Percentiles rank a stretch among this genome's conserved stretches.
These are phyloP conservation scores for Chrysolina haemoptera DNA, from an alignment of 2,888 invertebrate genomes.

Conservation along the genomic window DNA sequence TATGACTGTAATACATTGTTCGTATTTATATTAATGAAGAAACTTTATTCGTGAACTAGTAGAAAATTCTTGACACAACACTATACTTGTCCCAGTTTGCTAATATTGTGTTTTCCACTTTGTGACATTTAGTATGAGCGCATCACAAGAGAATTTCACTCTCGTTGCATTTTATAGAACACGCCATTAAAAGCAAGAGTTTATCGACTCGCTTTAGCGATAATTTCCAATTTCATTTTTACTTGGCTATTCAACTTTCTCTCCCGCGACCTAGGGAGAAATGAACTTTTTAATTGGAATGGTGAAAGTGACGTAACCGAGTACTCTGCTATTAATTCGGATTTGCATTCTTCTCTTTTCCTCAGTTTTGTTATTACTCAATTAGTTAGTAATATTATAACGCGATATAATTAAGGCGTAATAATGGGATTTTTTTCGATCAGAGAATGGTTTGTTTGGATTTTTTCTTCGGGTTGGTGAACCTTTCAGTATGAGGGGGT, in stretches of 20 bases:
- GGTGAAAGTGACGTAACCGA: constrained; percentile 61
- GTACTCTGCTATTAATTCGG: constrained; percentile 46
- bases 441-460: constrained; percentile 1
- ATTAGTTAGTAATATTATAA: constrained; percentile 28
- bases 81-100: background rate
- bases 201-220: constrained; percentile 11
- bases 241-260: constrained; percentile 43
- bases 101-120: background rate
- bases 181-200: constrained; percentile 5
- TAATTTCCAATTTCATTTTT: constrained; percentile 28
- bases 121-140: background rate
- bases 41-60: no score
- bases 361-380: constrained; percentile 31
- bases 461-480: constrained; percentile 8
- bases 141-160: constrained; percentile 14
- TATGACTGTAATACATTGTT: no score
- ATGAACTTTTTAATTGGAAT: constrained; percentile 56
- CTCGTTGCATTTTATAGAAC: constrained; percentile 10
- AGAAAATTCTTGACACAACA: background rate
- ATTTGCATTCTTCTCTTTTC: constrained; percentile 46
- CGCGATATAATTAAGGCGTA: constrained; percentile 15
- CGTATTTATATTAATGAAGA: no score
- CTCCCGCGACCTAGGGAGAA: constrained; percentile 47
- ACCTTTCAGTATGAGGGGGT: background rate
- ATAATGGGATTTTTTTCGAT: constrained; percentile 14